Evolutionary conservation across 1,140 invertebrate genomes (phyloP), one percentile per base, ranked within the genome.

Genomic region (Pseudomyrmex flavicornis): DNA sequence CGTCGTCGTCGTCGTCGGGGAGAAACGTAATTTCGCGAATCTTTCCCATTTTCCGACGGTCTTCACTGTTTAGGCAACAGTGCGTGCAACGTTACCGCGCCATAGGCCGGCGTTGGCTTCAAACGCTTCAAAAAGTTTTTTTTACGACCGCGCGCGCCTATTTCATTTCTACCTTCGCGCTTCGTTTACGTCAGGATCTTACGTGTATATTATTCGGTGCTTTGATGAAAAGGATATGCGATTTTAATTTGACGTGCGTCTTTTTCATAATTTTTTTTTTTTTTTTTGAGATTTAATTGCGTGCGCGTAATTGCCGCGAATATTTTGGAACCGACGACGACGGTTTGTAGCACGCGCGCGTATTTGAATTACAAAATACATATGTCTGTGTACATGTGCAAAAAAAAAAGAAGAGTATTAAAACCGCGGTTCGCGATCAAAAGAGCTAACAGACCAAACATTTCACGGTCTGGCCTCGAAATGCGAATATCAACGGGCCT

Each of bases 381-480:
- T 54, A 46, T 66, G 35, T 17, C 52, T 65, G 68, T 69, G 68
- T 20, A 35, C 50, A 26, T 68, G 46, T 50, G 26, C 20, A n/a
- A 8, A 22, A 22, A 26, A 4, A 20, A n/a, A 8, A 35, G 35
- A 7, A 35, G 35, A 13, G 7, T n/a, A 22, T 35, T 35, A 35
- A 35, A 35, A 35, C 35, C 35, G 35, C 35, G 35, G 5, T 35
- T 7, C n/a, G 10, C 15, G 44, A 82, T 85, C 85, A 85, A 86
- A 86, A 69, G 20, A 68, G 63, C 46, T 62, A 50, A 50, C n/a
- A 72, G 44, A 56, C n/a, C 46, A 50, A 65, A 74, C 58, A 87
- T 75, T 75, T 75, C 63, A 59, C 84, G 84, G 46, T 63, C 17
- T 54, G 44, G n/a, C 44, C 58, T 69, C 8, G 22, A 26, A 26